A percentile compares a stretch with the other conserved stretches of the same genome.
Conservation (phyloP, 2,113 vertebrate species). For the Sciurus niger region DNA sequence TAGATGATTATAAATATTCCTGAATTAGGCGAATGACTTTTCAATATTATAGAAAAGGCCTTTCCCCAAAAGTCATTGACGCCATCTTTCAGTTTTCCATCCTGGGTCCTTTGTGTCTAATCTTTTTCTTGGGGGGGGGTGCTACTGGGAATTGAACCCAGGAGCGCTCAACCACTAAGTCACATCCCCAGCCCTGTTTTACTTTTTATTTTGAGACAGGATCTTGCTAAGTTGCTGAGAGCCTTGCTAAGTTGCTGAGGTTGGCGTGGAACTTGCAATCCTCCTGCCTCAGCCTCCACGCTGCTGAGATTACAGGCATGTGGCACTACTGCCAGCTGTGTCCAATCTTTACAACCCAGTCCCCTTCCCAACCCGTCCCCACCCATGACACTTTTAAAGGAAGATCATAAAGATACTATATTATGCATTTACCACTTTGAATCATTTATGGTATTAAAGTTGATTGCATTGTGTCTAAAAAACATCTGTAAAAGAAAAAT, state of each 20-base stretch:
- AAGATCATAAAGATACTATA: background rate
- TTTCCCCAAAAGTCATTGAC: background rate
- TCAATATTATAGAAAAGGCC: background rate
- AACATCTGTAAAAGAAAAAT: conserved; percentile 25
- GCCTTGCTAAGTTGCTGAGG: no score
- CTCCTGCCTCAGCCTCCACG: no score
- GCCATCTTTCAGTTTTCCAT: background rate
- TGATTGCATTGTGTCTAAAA: background rate
- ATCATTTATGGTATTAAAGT: conserved; percentile 30
- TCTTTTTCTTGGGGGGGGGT: no score
- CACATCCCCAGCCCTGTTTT: no score
- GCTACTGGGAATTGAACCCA: no score
- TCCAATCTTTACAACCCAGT: background rate
- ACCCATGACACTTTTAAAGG: background rate
- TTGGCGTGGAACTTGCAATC: no score
- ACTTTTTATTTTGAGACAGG: no score
- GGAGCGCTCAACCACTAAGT: no score
- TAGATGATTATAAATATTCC: conserved; percentile 88
- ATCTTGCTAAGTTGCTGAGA: no score
- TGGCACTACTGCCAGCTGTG: no score
- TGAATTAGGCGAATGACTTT: conserved; percentile 87
- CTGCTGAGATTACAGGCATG: no score
- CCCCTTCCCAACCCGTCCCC: background rate
- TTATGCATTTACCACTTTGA: background rate
- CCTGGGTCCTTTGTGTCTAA: no score